These are phyloP conservation scores for Leptosomus discolor DNA, from an alignment of 2,113 vertebrate species.

Conservation along the genomic window DNA sequence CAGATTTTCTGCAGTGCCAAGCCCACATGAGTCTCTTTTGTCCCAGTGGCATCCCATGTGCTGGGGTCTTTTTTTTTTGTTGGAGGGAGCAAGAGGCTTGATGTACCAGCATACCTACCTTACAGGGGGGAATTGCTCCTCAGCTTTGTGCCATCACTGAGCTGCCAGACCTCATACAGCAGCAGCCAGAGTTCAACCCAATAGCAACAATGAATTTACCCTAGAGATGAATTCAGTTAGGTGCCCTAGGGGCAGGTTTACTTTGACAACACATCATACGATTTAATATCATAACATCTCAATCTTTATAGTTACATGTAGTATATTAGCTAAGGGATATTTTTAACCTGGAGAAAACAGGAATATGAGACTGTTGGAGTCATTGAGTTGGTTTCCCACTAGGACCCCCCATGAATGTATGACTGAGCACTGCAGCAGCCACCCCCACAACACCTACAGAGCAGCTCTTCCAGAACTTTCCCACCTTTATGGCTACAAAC, in stretches of 20 bases:
- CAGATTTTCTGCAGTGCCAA: neutral
- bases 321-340: neutral
- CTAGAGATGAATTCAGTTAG: neutral
- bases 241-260: neutral
- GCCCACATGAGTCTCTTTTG: neutral
- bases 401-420: neutral
- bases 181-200: neutral
- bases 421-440: neutral
- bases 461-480: neutral
- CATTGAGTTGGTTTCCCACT: neutral
- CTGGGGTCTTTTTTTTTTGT: neutral
- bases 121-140: neutral
- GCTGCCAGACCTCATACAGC: rapidly evolving
- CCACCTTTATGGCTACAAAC: neutral
- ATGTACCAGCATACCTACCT: neutral
- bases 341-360: neutral
- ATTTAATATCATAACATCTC: neutral
- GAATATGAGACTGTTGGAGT: neutral
- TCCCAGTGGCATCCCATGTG: neutral
- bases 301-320: neutral
- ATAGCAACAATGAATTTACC: neutral
- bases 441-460: rapidly evolving
- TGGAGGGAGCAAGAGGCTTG: neutral
- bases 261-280: neutral
- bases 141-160: neutral